Conservation (phyloP, 1,140 invertebrate species). For the Macrocentrus cingulum region DNA sequence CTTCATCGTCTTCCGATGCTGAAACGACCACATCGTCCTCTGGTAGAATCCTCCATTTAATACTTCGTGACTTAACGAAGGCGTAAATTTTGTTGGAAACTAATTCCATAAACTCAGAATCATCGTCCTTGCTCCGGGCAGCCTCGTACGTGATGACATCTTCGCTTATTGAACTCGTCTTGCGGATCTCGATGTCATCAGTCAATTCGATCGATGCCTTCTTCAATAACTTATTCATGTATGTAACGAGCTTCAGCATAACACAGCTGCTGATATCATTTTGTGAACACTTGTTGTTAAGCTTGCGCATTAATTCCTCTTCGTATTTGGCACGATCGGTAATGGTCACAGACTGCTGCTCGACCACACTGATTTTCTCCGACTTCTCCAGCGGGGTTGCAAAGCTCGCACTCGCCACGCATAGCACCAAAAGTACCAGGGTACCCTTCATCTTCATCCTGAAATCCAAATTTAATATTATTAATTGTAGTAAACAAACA, state of each 20-base stretch:
- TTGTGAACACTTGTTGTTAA: constrained; percentile 74
- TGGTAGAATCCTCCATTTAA: constrained; percentile 64
- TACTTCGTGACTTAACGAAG: constrained; percentile 70
- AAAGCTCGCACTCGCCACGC: constrained; percentile 35
- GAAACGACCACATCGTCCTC: constrained; percentile 76
- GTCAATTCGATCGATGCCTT: constrained; percentile 74
- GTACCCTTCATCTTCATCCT: constrained; percentile 44
- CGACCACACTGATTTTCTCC: constrained; percentile 50
- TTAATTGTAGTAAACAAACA: not conserved
- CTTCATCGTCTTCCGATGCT: constrained; percentile 68
- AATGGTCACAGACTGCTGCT: constrained; percentile 50
- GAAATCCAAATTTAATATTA: constrained; percentile 3
- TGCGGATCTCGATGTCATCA: constrained; percentile 75
- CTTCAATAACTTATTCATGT: constrained; percentile 78
- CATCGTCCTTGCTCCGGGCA: constrained; percentile 60
- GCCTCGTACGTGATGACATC: constrained; percentile 50
- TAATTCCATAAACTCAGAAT: constrained; percentile 70
- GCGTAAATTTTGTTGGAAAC: constrained; percentile 73
- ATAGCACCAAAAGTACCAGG: constrained; percentile 36
- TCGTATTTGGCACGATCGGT: constrained; percentile 61
- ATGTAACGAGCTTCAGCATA: constrained; percentile 76
- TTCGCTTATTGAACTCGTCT: constrained; percentile 63
- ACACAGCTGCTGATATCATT: constrained; percentile 76
- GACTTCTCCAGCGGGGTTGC: constrained; percentile 52
- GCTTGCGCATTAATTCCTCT: constrained; percentile 70